Percentiles rank a stretch among this genome's conserved stretches.
Evolutionary conservation across 1,140 invertebrate genomes (phyloP).

Genomic region (Pissodes strobi): DNA sequence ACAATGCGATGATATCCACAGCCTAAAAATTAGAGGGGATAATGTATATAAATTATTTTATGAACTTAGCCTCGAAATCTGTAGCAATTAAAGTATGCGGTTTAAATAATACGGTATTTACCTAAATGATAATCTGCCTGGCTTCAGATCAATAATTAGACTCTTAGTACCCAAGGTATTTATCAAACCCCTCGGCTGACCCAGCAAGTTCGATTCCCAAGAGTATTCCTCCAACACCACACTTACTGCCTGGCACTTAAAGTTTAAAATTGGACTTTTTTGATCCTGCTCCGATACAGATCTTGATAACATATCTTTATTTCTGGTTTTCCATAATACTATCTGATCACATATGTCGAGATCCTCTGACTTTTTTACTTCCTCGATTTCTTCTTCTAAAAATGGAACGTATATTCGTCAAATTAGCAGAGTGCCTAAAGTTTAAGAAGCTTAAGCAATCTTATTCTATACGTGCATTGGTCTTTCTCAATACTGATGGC

Average conservation of each 20-base stretch:
- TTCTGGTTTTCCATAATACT: slow-evolving; percentile 8
- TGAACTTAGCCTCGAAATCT: background rate
- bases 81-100: background rate
- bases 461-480: too few relatives aligned
- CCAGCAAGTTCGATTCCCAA: slow-evolving; percentile 36
- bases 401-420: background rate
- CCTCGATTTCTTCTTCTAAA: slow-evolving; percentile 9
- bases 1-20: slow-evolving; percentile 47
- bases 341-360: slow-evolving; percentile 18
- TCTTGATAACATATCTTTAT: background rate
- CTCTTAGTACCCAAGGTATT: slow-evolving; percentile 45
- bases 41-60: slow-evolving; percentile 6
- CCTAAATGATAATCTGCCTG: slow-evolving; percentile 45
- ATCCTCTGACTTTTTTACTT: background rate
- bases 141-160: slow-evolving; percentile 43
- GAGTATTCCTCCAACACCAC: slow-evolving; percentile 45
- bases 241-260: slow-evolving; percentile 9
- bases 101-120: background rate
- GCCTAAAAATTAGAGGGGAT: slow-evolving; percentile 43
- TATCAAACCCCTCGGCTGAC: slow-evolving; percentile 31
- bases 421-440: background rate
- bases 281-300: too few relatives aligned
- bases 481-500: too few relatives aligned
- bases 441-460: too few relatives aligned
- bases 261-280: background rate